phyloP scores from a whole-genome alignment of 2,888 invertebrate genomes.

The Sarcophaga carnaria region DNA sequence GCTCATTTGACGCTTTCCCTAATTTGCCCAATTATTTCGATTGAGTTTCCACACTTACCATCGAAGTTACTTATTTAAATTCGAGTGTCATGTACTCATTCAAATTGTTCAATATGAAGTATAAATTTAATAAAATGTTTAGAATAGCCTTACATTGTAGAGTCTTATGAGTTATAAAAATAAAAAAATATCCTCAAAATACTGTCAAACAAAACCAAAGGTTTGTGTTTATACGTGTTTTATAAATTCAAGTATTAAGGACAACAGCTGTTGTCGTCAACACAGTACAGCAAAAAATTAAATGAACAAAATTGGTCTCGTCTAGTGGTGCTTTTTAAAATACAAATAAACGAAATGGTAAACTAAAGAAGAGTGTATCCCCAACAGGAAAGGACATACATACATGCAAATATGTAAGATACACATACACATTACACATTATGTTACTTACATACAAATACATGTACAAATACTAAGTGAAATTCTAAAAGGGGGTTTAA shows the following conservation, averaged over 20 bases:
- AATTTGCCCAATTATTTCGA: no score
- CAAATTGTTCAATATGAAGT: no score
- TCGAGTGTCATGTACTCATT: no score
- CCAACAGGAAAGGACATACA: neutral
- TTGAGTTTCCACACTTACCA: no score
- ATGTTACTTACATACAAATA: neutral
- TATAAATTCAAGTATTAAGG: constrained; percentile 16
- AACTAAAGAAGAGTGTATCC: constrained; percentile 1
- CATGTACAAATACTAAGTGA: neutral
- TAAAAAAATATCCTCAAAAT: constrained; percentile 45
- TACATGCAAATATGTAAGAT: neutral
- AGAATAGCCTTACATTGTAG: neutral
- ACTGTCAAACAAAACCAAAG: constrained; percentile 22
- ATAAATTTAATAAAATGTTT: no score
- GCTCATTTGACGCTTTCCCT: no score
- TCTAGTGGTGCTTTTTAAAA: constrained; percentile 11
- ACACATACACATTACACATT: neutral
- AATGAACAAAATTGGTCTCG: constrained; percentile 32
- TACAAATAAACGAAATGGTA: neutral
- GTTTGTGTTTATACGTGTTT: neutral
- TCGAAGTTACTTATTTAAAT: no score
- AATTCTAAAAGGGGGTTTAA: constrained; percentile 1
- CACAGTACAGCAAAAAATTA: constrained; percentile 15
- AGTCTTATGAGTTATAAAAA: neutral
- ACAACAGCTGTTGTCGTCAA: constrained; percentile 59